Evolutionary conservation across 2,797 vertebrate genomes (phyloP).

Genomic region (Podarcis lilfordi): DNA sequence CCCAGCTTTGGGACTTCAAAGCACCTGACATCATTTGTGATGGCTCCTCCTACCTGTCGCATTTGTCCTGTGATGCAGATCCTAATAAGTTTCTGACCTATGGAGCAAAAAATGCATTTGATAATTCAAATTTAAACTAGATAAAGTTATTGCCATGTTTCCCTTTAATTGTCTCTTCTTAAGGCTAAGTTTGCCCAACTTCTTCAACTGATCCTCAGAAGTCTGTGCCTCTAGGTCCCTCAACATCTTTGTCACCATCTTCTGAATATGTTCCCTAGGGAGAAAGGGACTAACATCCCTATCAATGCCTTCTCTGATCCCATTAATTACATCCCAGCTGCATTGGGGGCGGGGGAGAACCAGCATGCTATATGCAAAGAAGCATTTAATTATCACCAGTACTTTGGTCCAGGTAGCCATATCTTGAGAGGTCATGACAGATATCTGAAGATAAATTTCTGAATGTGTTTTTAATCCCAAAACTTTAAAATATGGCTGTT

Average conservation of each 20-base stretch:
- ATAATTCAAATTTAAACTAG: no score
- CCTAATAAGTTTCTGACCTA: no score
- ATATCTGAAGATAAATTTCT: slow-evolving; percentile 53
- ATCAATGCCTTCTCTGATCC: background rate
- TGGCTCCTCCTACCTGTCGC: no score
- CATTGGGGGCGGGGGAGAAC: no score
- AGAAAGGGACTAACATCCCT: background rate
- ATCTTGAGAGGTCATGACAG: background rate
- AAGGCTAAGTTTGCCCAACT: background rate
- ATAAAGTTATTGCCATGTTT: background rate
- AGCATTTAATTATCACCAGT: background rate
- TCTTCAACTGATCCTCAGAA: background rate
- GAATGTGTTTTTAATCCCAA: slow-evolving; percentile 44
- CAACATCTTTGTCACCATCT: background rate
- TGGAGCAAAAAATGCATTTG: background rate
- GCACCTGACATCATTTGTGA: no score
- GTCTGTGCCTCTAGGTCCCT: background rate
- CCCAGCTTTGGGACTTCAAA: no score
- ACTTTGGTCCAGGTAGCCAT: background rate
- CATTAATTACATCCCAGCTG: background rate
- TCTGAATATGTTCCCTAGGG: background rate
- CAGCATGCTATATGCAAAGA: background rate
- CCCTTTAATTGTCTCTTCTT: background rate
- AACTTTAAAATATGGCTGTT: slow-evolving; percentile 57
- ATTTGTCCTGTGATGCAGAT: no score